These are phyloP conservation scores for Platyrinchus mystaceus DNA, from an alignment of 2,797 vertebrate species.

Conservation along the genomic window DNA sequence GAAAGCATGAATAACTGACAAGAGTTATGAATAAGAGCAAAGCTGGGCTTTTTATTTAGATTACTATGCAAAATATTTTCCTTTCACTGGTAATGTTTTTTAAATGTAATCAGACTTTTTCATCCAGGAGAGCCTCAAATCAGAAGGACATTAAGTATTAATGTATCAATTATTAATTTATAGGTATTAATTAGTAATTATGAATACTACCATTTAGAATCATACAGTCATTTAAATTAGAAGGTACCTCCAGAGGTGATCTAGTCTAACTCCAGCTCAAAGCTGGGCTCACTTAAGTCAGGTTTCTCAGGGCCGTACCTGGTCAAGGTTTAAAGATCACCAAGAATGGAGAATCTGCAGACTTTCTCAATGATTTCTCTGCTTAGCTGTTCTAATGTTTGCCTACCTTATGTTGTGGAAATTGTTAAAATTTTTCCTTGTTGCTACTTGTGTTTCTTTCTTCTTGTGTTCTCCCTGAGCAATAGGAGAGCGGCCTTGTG, in stretches of 20 bases:
- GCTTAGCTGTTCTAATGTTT: not conserved
- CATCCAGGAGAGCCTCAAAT: not conserved
- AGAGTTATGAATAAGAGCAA: not conserved
- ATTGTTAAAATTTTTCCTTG: not conserved
- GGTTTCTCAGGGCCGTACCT: not conserved
- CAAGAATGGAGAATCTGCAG: not conserved
- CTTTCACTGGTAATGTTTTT: slow-evolving; percentile 20
- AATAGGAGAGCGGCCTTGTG: not conserved
- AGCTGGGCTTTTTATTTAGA: slow-evolving; percentile 26
- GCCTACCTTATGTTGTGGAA: not conserved
- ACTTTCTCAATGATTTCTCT: not conserved
- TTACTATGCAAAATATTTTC: slow-evolving; percentile 30
- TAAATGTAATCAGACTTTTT: slow-evolving; percentile 10
- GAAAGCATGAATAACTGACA: not conserved
- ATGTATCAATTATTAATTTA: not conserved
- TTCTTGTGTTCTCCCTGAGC: not conserved
- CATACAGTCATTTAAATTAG: not conserved
- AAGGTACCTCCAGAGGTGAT: not conserved
- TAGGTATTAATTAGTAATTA: not conserved
- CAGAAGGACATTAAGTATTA: not conserved
- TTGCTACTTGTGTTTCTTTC: not conserved
- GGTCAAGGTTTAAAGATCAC: not conserved
- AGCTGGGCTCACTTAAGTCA: not conserved
- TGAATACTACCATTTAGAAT: not conserved
- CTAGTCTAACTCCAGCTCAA: not conserved